A percentile compares a stretch with the other conserved stretches of the same genome.
phyloP scores from a whole-genome alignment of 2,888 invertebrate genomes.

The Zygothrica quintamaculata region DNA sequence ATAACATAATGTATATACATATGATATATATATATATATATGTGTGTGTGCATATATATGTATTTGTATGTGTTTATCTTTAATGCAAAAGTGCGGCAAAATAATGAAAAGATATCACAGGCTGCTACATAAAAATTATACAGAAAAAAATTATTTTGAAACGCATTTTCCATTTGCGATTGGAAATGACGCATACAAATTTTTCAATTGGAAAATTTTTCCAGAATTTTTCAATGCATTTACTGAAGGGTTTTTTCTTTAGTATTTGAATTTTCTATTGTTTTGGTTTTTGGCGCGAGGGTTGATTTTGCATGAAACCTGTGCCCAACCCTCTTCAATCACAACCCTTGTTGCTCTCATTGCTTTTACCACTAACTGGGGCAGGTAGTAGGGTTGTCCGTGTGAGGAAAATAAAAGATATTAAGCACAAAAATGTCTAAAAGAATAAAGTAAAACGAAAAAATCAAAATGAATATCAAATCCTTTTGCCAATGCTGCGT shows the following conservation, averaged over 20 bases:
- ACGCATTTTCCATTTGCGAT: slow-evolving; percentile 43
- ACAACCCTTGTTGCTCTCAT: slow-evolving; percentile 55
- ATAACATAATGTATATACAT: slow-evolving; percentile 15
- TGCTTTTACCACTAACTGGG: slow-evolving; percentile 18
- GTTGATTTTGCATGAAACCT: slow-evolving; percentile 66
- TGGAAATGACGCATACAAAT: slow-evolving; percentile 56
- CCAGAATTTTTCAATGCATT: slow-evolving; percentile 60
- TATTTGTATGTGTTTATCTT: not conserved
- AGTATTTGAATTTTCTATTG: slow-evolving; percentile 3
- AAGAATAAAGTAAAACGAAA: slow-evolving; percentile 14
- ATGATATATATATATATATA: not conserved
- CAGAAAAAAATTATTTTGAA: slow-evolving; percentile 27
- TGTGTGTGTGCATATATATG: not conserved
- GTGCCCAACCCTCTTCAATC: slow-evolving; percentile 55
- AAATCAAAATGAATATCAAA: slow-evolving; percentile 22
- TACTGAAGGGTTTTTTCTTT: slow-evolving; percentile 23
- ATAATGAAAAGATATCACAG: no score
- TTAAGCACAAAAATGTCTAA: not conserved
- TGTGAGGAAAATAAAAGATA: slow-evolving; percentile 12
- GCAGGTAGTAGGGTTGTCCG: slow-evolving; percentile 52
- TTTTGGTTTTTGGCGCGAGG: slow-evolving; percentile 70
- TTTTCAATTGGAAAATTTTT: no score
- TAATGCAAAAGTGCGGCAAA: not conserved
- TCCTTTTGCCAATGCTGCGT: slow-evolving; percentile 42
- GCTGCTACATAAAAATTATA: not conserved